A percentile compares a stretch with the other conserved stretches of the same genome.
Evolutionary conservation across 2,888 invertebrate species (phyloP).

Genomic region (Ophion slaviceki): DNA sequence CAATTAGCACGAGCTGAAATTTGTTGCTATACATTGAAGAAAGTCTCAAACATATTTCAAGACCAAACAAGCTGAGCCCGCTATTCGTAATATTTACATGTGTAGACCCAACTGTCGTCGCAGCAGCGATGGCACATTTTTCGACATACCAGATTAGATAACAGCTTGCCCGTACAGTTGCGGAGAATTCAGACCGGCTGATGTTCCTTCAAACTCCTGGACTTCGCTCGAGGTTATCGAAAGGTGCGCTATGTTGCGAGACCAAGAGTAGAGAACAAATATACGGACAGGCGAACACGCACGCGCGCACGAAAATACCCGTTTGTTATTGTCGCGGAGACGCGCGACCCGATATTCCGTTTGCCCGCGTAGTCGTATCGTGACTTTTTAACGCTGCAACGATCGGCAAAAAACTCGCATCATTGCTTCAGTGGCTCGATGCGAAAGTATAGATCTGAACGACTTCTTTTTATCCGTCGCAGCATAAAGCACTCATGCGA

Average conservation of each 20-base stretch:
- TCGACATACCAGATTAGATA: not conserved
- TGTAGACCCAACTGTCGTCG: not conserved
- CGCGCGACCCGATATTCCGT: not conserved
- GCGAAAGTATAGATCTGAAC: not conserved
- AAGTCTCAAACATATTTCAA: not conserved
- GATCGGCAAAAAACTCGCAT: not conserved
- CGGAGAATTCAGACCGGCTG: not conserved
- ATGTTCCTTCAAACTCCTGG: not conserved
- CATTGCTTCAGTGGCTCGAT: not conserved
- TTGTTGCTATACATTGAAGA: no score
- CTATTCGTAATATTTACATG: not conserved
- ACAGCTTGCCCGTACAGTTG: not conserved
- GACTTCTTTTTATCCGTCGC: not conserved
- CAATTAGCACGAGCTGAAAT: no score
- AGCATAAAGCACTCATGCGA: not conserved
- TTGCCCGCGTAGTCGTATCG: not conserved
- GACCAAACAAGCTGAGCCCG: not conserved
- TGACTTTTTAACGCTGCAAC: not conserved
- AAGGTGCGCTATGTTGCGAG: not conserved
- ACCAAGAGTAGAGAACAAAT: not conserved
- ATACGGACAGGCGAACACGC: not conserved
- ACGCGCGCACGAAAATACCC: not conserved
- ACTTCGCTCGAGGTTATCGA: not conserved
- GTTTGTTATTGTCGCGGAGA: not conserved
- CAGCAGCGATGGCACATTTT: not conserved